phyloP scores from a whole-genome alignment of 2,113 vertebrate genomes.

The Nipponia nippon region DNA sequence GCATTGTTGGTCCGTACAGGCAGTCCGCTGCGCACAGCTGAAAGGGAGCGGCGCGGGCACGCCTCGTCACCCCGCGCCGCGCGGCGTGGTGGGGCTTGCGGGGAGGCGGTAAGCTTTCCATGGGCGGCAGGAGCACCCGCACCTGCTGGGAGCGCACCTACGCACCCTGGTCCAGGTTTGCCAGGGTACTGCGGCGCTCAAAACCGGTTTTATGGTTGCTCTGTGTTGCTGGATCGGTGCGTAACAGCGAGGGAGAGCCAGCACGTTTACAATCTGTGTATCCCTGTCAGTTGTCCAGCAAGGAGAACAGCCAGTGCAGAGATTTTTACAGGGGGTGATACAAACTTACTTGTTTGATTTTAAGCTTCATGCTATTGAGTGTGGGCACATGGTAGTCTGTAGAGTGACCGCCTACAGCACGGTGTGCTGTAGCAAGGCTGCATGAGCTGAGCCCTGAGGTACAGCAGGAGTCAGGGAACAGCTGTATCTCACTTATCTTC shows the following conservation, averaged over 20 bases:
- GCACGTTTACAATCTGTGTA: rapidly evolving
- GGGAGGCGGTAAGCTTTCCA: rapidly evolving
- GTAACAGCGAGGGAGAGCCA: not conserved
- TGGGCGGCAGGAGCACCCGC: not conserved
- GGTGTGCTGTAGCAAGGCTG: not conserved
- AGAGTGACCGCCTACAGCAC: not conserved
- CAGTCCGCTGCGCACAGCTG: not conserved
- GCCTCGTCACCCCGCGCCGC: rapidly evolving
- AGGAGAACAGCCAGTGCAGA: not conserved
- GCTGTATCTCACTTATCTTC: not conserved
- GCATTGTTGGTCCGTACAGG: not conserved
- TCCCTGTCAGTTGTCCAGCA: not conserved
- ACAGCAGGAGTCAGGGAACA: not conserved
- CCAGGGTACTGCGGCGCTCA: rapidly evolving
- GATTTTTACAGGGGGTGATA: not conserved
- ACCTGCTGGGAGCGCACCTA: not conserved
- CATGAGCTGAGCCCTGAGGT: not conserved
- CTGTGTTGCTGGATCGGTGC: not conserved
- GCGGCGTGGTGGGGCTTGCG: not conserved
- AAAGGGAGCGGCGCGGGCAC: not conserved
- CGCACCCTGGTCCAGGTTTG: rapidly evolving
- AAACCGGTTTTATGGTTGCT: rapidly evolving
- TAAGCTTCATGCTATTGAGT: rapidly evolving
- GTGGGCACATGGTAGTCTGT: not conserved
- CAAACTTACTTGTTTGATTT: not conserved